Percentiles rank a stretch among this genome's conserved stretches.
Evolutionary conservation across 1,140 invertebrate genomes (phyloP).

Genomic region (Chelonus insularis): DNA sequence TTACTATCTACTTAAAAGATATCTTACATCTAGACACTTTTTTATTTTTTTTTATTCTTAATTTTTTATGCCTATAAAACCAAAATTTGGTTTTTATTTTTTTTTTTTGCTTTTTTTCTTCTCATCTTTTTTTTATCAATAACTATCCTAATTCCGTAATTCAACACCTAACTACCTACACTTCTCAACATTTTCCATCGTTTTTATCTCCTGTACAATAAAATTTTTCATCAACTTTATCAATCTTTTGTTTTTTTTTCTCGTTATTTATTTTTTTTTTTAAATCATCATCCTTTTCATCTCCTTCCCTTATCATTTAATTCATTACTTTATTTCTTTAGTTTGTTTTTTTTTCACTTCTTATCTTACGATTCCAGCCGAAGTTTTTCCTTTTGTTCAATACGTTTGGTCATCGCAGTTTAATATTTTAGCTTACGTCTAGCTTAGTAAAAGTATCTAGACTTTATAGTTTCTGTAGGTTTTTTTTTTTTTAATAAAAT

Average conservation of each 20-base stretch:
- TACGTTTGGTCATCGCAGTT: conserved; percentile 52
- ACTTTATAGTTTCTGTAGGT: conserved; percentile 5
- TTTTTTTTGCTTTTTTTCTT: not conserved
- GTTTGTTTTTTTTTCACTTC: conserved; percentile 14
- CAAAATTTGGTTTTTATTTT: conserved; percentile 37
- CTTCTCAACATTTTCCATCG: not conserved
- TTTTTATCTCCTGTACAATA: conserved; percentile 44
- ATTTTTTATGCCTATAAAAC: too few species aligned
- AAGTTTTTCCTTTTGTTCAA: conserved; percentile 6
- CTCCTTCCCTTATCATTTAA: not conserved
- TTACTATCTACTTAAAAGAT: conserved; percentile 38
- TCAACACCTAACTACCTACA: conserved; percentile 11
- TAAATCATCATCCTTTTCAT: too few species aligned
- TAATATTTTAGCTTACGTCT: conserved; percentile 45
- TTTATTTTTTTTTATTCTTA: conserved; percentile 16
- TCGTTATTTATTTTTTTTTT: too few species aligned
- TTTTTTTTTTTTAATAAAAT: conserved; percentile 48
- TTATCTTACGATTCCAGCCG: conserved; percentile 8
- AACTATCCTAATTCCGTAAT: conserved; percentile 15
- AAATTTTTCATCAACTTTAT: too few species aligned
- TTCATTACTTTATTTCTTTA: conserved; percentile 1
- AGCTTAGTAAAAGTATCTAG: conserved; percentile 52
- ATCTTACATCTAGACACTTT: conserved; percentile 25
- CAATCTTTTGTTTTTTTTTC: too few species aligned
- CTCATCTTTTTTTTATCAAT: conserved; percentile 27